A percentile compares a stretch with the other conserved stretches of the same genome.
phyloP scores from a whole-genome alignment of 2,113 vertebrate species.

The Zapornia atra region DNA sequence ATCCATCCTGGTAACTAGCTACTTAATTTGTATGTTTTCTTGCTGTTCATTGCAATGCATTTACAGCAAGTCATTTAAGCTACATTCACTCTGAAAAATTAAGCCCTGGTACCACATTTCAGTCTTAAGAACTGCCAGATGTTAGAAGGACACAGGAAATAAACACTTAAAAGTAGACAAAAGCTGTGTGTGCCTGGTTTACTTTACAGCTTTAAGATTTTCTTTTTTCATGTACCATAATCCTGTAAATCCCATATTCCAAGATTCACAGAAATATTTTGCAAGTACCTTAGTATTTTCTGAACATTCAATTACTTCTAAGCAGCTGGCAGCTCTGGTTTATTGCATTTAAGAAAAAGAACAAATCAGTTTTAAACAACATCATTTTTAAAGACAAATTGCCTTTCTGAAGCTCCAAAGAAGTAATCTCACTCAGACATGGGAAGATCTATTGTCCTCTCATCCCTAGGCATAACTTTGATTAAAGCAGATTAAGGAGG shows the following conservation, averaged over 20 bases:
- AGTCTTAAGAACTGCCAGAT: slow-evolving; percentile 19
- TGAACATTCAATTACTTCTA: neutral
- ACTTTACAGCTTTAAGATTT: neutral
- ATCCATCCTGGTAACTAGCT: neutral
- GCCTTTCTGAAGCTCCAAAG: slow-evolving; percentile 21
- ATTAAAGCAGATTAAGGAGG: slow-evolving; percentile 17
- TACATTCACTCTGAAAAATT: slow-evolving; percentile 4
- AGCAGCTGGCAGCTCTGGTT: neutral
- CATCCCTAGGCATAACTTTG: neutral
- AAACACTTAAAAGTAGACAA: slow-evolving; percentile 32
- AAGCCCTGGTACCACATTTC: neutral
- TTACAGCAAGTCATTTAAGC: slow-evolving; percentile 40
- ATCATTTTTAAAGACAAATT: slow-evolving; percentile 36
- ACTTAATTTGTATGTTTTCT: neutral
- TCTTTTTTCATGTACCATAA: neutral
- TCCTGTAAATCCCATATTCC: neutral
- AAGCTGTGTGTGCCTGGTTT: slow-evolving; percentile 5
- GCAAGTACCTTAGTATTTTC: neutral
- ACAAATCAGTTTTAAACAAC: slow-evolving; percentile 23
- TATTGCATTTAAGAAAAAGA: slow-evolving; percentile 27
- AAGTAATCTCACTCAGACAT: slow-evolving; percentile 22
- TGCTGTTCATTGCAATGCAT: slow-evolving; percentile 1
- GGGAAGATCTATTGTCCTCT: slow-evolving; percentile 41
- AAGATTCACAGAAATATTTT: neutral
- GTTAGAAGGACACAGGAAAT: slow-evolving; percentile 41